These are phyloP conservation scores for Sitobion miscanthi DNA, from an alignment of 1,140 invertebrate genomes.

Conservation along the genomic window DNA sequence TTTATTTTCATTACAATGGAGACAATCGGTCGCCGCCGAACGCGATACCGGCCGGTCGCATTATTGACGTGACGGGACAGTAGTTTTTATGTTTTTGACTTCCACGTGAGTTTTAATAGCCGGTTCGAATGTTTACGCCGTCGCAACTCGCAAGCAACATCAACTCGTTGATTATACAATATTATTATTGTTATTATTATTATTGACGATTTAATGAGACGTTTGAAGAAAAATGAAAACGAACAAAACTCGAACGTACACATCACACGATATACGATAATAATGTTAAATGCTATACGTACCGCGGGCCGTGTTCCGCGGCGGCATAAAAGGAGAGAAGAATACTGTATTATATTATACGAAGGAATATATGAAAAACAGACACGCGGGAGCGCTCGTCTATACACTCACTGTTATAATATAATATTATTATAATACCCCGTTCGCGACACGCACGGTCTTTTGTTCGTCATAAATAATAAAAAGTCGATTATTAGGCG, in stretches of 20 bases:
- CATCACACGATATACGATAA: not conserved
- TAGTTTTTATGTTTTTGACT: not conserved
- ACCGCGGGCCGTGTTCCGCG: not conserved
- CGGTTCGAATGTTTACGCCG: not conserved
- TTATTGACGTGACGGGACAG: not conserved
- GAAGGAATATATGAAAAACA: not conserved
- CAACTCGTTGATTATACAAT: not conserved
- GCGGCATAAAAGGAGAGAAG: not conserved
- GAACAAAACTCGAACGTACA: not conserved
- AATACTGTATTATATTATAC: not conserved
- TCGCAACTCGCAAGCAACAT: not conserved
- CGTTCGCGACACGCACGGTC: slow-evolving; percentile 39
- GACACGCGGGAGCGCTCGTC: not conserved
- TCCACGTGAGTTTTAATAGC: not conserved
- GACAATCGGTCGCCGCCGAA: not conserved
- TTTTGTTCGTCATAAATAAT: slow-evolving; percentile 23
- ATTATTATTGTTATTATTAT: not conserved
- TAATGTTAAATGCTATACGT: not conserved
- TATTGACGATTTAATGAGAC: not conserved
- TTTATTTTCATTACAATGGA: not conserved
- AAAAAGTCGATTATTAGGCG: not conserved
- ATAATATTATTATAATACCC: not conserved
- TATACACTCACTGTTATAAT: not conserved
- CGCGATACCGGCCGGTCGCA: not conserved
- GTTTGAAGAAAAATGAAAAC: not conserved